phyloP scores from a whole-genome alignment of 2,113 vertebrate genomes.

The Emydura subglobosa region DNA sequence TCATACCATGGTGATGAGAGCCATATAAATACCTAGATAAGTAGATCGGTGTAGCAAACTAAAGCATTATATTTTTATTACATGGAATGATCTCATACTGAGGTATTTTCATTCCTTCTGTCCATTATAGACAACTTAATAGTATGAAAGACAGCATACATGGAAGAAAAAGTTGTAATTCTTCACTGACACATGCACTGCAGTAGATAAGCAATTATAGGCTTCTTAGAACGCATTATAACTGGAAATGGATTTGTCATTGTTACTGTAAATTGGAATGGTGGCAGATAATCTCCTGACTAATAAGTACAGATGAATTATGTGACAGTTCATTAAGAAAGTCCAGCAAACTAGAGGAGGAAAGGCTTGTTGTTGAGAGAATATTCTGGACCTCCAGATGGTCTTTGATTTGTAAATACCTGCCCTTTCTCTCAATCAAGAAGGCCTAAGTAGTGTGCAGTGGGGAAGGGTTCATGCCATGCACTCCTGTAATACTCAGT shows the following conservation, averaged over 20 bases:
- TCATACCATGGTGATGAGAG: background rate
- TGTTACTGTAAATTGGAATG: background rate
- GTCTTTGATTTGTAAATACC: conserved; percentile 24
- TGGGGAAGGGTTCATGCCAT: conserved; percentile 28
- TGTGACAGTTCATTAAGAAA: conserved; percentile 34
- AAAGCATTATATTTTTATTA: background rate
- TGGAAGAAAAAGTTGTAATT: background rate
- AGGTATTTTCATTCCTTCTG: background rate
- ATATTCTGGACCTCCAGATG: conserved; percentile 38
- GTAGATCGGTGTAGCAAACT: background rate
- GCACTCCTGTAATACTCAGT: background rate
- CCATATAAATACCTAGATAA: background rate
- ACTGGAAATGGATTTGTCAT: background rate
- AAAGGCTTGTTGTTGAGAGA: conserved; percentile 63
- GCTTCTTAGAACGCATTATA: background rate
- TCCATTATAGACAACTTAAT: background rate
- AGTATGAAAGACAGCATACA: background rate
- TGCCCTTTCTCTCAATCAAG: conserved; percentile 38
- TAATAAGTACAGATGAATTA: conserved; percentile 35
- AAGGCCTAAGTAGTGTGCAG: conserved; percentile 24
- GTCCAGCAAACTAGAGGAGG: conserved; percentile 38
- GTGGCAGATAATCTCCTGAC: conserved; percentile 57
- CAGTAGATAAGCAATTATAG: background rate
- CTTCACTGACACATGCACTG: background rate
- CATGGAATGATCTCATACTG: background rate